A percentile compares a stretch with the other conserved stretches of the same genome.
Conservation (phyloP, 2,888 invertebrate species). For the Ormyrus labotus region DNA sequence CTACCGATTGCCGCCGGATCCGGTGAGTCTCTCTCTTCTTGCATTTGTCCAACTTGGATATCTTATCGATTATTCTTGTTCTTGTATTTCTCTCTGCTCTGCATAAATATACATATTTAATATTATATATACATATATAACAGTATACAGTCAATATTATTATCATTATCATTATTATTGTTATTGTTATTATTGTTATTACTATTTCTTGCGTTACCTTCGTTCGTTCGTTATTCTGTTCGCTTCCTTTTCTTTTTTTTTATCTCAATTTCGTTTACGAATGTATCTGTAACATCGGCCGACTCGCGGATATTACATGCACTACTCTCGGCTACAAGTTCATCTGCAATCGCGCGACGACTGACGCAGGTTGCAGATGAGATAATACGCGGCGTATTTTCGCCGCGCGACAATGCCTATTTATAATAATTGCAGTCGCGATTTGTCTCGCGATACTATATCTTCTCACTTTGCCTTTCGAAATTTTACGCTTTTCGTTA, state of each 20-base stretch:
- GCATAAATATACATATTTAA: slow-evolving; percentile 68
- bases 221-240: no score
- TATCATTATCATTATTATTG: slow-evolving; percentile 56
- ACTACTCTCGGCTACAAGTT: no score
- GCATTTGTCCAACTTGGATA: slow-evolving; percentile 61
- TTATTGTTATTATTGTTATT: slow-evolving; percentile 49
- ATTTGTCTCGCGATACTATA: neutral
- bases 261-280: no score
- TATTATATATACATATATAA: slow-evolving; percentile 59
- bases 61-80: slow-evolving; percentile 69
- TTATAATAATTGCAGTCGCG: slow-evolving; percentile 39
- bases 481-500: no score
- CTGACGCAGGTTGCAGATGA: slow-evolving; percentile 62
- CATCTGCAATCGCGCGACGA: no score
- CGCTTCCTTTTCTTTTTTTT: no score
- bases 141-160: slow-evolving; percentile 57
- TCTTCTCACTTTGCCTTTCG: no score
- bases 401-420: slow-evolving; percentile 60
- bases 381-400: slow-evolving; percentile 59
- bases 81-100: slow-evolving; percentile 72
- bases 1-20: slow-evolving; percentile 89
- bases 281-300: no score
- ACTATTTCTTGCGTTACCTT: no score
- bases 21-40: slow-evolving; percentile 80
- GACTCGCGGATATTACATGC: no score